Base-by-base conservation (phyloP, 2,888 invertebrate genomes). In the Eupithecia subfuscata region DNA sequence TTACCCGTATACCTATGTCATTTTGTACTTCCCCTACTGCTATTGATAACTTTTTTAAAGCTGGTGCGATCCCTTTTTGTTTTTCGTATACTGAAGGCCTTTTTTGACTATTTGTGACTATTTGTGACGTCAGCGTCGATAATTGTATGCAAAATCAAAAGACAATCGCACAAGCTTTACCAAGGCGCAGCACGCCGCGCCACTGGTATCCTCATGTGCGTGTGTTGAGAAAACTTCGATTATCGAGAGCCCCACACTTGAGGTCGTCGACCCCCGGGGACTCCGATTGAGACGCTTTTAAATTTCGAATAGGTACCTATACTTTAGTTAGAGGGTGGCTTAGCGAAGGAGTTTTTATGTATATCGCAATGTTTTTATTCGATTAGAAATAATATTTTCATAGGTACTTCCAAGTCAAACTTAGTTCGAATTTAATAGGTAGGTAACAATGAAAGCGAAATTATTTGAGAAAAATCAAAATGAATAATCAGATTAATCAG, bases 251-350 rank as follows among this genome's bases (percentile, higher is more conserved):
- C 74, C 70, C 63, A 64, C 70, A 69, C 76, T 73, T 69, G 73
- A 77, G 77, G 70, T 63, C 74, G 70, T 75, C 77, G 75, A 75
- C 73, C 79, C 76, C 74, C 12, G 74, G 73, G 71, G 63, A 73
- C 64, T 60, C 70, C 60, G 76, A 79, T 78, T 79, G 78, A 76
- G 79, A 78, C 71, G 79, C 68, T 74, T 75, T 77, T 71, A 74
- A 69, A 75, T 75, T 70, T 77, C 67, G 73, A 71, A 77, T 68
- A 64, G n/a, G n/a, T n/a, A n/a, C n/a, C n/a, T n/a, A n/a, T n/a
- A n/a, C n/a, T n/a, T n/a, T n/a, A n/a, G n/a, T 30, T 45, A 45
- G 71, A 68, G 74, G 75, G 71, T 68, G 60, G 69, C 37, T 45
- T 67, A 40, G 16, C 43, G 34, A 37, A 25, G 60, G 60, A 60